Evolutionary conservation across 2,797 vertebrate species (phyloP), one percentile per base, ranked within the genome.

Genomic region (Merluccius polli): DNA sequence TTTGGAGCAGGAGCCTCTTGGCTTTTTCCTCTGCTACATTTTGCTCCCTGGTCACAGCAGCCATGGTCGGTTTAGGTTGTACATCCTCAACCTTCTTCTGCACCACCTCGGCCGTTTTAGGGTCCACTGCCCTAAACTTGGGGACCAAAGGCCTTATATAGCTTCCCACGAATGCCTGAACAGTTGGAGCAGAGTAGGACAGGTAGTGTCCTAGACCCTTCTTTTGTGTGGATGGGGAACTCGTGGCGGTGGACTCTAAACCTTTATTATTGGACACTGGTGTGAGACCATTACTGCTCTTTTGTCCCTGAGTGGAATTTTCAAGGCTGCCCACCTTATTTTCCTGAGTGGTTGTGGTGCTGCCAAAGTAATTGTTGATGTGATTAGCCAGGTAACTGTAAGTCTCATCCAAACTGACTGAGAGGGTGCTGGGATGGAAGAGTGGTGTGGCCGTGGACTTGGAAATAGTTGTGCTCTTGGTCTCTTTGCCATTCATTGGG

Each of bases 161-260:
- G 87, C 92, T 97, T 80, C 96, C 97, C 15, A 99, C 95, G 88
- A 99, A 97, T 63, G 97, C 96, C 73, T 98, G 97, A 3, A 98
- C 94, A 0, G 94, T 96, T 79, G 95, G 96, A 81, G 92, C 94
- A 1, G 96, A 96, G 81, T 95, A 94, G 0, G 95, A 95, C 82
- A 98, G 91, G 86, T 98, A 97, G 84, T 93, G 95, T 73, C 95
- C 94, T 38, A 99, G 91, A 67, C 94, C 93, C 76, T 95, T 97
- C 85, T 95, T 98, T 3, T 92, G 79, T 67, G 95, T 90, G 74
- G 87, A 30, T 6, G 91, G 84, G 77, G 87, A 70, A 76, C 75
- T 52, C 29, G 86, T 81, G 74, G 87, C 79, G 52, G 85, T 18
- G 72, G 84, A 77, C 29, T 84, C 30, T 38, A 75, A 33, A 32